Conservation (phyloP, 2,797 vertebrate genomes). For the Sphenodon punctatus region DNA sequence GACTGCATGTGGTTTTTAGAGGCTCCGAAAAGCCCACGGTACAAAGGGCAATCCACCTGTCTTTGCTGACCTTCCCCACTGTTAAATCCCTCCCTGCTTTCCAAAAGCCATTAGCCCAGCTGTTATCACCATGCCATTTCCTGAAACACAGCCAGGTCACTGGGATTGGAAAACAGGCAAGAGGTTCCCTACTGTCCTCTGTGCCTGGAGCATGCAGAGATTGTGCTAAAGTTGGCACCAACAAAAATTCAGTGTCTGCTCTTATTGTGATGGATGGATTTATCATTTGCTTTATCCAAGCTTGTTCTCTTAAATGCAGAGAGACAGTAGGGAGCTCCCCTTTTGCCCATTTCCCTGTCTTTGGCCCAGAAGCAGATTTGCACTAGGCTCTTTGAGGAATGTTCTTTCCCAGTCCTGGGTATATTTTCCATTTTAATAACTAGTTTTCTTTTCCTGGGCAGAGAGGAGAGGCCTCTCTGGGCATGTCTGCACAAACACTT, state of each 20-base stretch:
- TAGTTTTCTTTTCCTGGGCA: slow-evolving; percentile 27
- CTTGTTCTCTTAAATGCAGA: not conserved
- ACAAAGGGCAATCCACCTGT: not conserved
- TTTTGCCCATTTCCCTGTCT: slow-evolving; percentile 17
- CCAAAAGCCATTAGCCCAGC: slow-evolving; percentile 51
- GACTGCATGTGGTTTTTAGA: not conserved
- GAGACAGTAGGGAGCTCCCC: not conserved
- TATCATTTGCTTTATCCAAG: not conserved
- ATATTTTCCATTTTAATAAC: slow-evolving; percentile 34
- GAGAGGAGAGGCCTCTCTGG: not conserved
- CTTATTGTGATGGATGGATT: not conserved
- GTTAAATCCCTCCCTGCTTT: slow-evolving; percentile 41
- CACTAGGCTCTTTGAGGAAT: slow-evolving; percentile 22
- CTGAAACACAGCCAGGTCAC: slow-evolving; percentile 43
- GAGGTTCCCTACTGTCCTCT: slow-evolving; percentile 8
- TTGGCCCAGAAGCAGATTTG: slow-evolving; percentile 28
- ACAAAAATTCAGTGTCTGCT: not conserved
- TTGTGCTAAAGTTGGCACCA: not conserved
- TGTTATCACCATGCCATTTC: slow-evolving; percentile 31
- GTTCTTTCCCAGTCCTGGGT: slow-evolving; percentile 30
- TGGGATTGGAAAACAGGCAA: slow-evolving; percentile 25
- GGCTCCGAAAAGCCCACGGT: not conserved
- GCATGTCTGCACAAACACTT: no score
- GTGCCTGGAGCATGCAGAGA: not conserved
- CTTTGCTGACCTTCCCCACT: slow-evolving; percentile 11